These are phyloP conservation scores for Myathropa florea DNA, from an alignment of 2,888 invertebrate genomes.

Conservation along the genomic window DNA sequence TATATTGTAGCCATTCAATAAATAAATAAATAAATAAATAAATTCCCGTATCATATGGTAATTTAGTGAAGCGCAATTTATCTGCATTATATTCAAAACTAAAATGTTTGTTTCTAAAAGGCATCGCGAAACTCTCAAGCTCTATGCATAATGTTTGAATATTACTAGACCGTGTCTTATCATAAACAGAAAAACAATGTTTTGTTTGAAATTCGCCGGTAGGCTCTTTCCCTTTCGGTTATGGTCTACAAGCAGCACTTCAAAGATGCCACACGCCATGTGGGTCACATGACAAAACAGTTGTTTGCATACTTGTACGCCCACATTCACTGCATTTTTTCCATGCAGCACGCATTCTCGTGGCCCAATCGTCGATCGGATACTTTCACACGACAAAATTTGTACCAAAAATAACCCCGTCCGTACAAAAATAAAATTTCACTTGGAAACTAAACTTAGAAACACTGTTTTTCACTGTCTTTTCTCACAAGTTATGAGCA, in stretches of 20 bases:
- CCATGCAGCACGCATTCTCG: slow-evolving; percentile 55
- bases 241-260: neutral
- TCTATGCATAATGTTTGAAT: neutral
- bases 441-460: slow-evolving; percentile 44
- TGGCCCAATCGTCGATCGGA: slow-evolving; percentile 13
- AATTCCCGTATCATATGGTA: no score
- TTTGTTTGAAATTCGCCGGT: neutral
- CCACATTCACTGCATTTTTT: slow-evolving; percentile 47
- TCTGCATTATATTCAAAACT: no score
- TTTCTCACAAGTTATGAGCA: slow-evolving; percentile 40
- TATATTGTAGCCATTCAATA: no score
- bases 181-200: neutral
- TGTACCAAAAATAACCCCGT: slow-evolving; percentile 28
- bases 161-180: neutral
- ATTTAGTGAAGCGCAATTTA: no score
- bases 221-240: neutral
- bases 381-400: slow-evolving; percentile 18
- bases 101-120: no score
- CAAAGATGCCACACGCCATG: neutral
- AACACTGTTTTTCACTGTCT: slow-evolving; percentile 3
- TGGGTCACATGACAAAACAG: slow-evolving; percentile 48
- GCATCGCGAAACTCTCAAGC: no score
- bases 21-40: no score
- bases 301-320: slow-evolving; percentile 6
- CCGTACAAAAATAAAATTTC: slow-evolving; percentile 41